These are phyloP conservation scores for Melikaiella ostensackeni DNA, from an alignment of 2,888 invertebrate genomes.

Conservation along the genomic window DNA sequence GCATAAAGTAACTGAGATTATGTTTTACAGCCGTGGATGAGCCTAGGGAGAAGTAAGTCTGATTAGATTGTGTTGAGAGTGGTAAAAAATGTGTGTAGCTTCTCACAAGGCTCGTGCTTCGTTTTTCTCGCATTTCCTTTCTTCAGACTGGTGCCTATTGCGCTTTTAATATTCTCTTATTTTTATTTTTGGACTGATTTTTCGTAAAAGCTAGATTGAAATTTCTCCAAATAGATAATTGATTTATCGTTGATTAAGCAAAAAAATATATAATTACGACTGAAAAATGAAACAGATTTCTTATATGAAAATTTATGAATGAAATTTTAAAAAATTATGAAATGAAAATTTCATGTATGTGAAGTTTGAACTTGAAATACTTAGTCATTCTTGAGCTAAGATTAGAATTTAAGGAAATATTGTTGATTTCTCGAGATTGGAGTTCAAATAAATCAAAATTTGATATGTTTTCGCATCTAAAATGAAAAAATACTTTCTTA, in stretches of 20 bases:
- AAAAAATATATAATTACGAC: neutral
- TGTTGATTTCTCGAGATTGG: too few species aligned
- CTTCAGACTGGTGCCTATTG: neutral
- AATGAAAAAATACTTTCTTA: too few species aligned
- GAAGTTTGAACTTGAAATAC: too few species aligned
- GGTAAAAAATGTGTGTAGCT: slow-evolving; percentile 59
- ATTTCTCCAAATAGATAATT: neutral
- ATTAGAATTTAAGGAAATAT: too few species aligned
- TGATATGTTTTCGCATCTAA: too few species aligned
- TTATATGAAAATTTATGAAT: neutral
- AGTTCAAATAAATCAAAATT: too few species aligned
- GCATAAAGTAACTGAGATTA: slow-evolving; percentile 77
- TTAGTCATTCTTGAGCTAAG: too few species aligned
- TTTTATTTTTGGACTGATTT: neutral
- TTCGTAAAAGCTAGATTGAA: neutral
- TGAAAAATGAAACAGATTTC: neutral
- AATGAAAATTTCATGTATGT: neutral
- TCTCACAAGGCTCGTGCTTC: slow-evolving; percentile 64
- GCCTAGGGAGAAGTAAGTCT: slow-evolving; percentile 95
- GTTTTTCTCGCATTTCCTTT: slow-evolving; percentile 40
- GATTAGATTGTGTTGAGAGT: slow-evolving; percentile 48
- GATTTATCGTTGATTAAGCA: neutral
- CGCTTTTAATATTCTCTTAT: neutral
- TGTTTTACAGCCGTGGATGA: slow-evolving; percentile 93
- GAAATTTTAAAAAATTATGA: too few species aligned